Conservation (phyloP, 1,140 invertebrate genomes). For the Oscheius sp. region DNA sequence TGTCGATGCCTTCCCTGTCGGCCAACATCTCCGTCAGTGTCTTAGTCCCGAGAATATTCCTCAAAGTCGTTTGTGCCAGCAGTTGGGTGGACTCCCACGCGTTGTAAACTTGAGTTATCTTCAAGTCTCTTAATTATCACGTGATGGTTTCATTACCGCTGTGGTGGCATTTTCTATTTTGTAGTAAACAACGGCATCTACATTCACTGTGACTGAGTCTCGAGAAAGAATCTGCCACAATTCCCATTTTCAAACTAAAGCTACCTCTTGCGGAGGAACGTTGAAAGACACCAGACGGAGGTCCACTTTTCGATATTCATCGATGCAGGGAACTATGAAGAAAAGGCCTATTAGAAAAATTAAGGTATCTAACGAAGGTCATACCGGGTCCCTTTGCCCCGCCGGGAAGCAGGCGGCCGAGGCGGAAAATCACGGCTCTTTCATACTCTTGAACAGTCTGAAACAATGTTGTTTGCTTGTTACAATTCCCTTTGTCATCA, state of each 20-base stretch:
- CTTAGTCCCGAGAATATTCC: conserved; percentile 85
- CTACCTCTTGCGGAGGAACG: conserved; percentile 68
- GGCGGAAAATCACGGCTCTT: conserved; percentile 65
- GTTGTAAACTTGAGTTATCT: conserved; percentile 82
- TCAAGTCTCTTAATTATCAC: background rate
- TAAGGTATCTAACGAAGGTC: conserved; percentile 45
- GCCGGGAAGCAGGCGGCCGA: conserved; percentile 65
- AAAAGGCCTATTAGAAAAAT: conserved; percentile 35
- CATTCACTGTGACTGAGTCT: conserved; percentile 68
- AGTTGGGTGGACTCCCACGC: conserved; percentile 70
- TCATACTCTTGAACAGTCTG: conserved; percentile 66
- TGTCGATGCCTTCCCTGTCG: conserved; percentile 82
- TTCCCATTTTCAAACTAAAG: background rate
- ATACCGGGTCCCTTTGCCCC: conserved; percentile 63
- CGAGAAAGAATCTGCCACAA: conserved; percentile 65
- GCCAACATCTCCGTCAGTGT: conserved; percentile 83
- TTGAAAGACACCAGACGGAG: conserved; percentile 67
- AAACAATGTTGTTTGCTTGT: background rate
- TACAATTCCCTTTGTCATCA: background rate
- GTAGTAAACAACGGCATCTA: conserved; percentile 67
- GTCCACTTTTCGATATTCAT: conserved; percentile 65
- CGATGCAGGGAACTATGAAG: conserved; percentile 64
- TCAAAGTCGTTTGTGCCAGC: conserved; percentile 62
- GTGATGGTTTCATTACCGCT: conserved; percentile 68
- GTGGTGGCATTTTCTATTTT: conserved; percentile 81